Percentiles rank a stretch among this genome's conserved stretches.
These are phyloP conservation scores for Colletes collaris DNA, from an alignment of 2,888 invertebrate genomes.

Conservation along the genomic window DNA sequence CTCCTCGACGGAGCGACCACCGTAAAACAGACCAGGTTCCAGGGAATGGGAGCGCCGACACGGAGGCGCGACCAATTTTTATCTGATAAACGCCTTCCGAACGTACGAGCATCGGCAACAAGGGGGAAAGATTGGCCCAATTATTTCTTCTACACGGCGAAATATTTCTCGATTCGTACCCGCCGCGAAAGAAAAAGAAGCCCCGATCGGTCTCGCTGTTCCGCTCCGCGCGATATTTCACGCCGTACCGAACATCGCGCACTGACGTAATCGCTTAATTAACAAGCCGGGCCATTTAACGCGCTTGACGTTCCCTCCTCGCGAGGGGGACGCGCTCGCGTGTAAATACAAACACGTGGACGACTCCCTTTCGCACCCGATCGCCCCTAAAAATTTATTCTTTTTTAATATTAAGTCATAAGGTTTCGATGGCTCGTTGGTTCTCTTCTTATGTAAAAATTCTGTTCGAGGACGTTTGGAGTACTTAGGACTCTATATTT, in stretches of 20 bases:
- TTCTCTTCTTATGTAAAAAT: too few species aligned
- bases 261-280: conserved; percentile 65
- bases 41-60: not conserved
- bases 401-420: too few species aligned
- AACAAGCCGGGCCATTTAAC: conserved; percentile 47
- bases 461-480: too few species aligned
- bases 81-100: conserved; percentile 25
- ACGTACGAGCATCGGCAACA: conserved; percentile 22
- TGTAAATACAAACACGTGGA: conserved; percentile 41
- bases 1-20: too few species aligned
- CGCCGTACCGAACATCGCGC: conserved; percentile 41
- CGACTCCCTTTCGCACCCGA: not conserved
- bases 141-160: conserved; percentile 50
- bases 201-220: conserved; percentile 34
- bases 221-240: conserved; percentile 52
- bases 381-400: not conserved
- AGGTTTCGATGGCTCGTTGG: too few species aligned
- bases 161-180: conserved; percentile 55
- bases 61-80: conserved; percentile 29
- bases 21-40: too few species aligned
- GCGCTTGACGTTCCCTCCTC: conserved; percentile 26
- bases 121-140: conserved; percentile 50
- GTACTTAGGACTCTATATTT: too few species aligned
- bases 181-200: not conserved
- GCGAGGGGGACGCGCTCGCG: not conserved